Base-by-base conservation (phyloP, 1,140 invertebrate species). In the Paracyclopina nana region DNA sequence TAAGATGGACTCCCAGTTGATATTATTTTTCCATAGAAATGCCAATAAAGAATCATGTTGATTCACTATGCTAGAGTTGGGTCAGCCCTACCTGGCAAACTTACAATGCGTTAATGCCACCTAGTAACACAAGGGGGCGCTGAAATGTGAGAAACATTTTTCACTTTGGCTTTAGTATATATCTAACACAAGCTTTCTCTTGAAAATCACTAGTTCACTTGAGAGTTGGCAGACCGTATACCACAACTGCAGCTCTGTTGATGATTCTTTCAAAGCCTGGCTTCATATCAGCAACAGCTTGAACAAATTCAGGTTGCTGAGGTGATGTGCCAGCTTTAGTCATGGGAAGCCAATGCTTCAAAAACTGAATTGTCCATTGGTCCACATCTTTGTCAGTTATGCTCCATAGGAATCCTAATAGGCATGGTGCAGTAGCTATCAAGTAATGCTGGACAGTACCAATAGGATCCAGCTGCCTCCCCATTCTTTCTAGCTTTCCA, bases 151-250 rank as follows among this genome's bases (percentile, higher is more conserved):
- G n/a, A n/a, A n/a, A n/a, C n/a, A n/a, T n/a, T n/a, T n/a, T n/a
- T n/a, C n/a, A n/a, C n/a, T n/a, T n/a, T n/a, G n/a, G n/a, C n/a
- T n/a, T n/a, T n/a, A n/a, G n/a, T n/a, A n/a, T n/a, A n/a, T n/a
- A n/a, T n/a, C n/a, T n/a, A n/a, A n/a, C n/a, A n/a, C n/a, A n/a
- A n/a, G n/a, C n/a, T n/a, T n/a, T n/a, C n/a, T n/a, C n/a, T n/a
- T n/a, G n/a, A n/a, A n/a, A n/a, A n/a, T n/a, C n/a, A n/a, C n/a
- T n/a, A n/a, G n/a, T n/a, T n/a, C n/a, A n/a, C n/a, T n/a, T n/a
- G n/a, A n/a, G n/a, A n/a, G n/a, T n/a, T n/a, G 34, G 34, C 34
- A 38, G 20, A 16, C 34, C 34, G 34, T 38, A 38, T 20, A 38
- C 34, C 34, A 38, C 34, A 8, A 20, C 20, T 20, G 34, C 34